Conservation (phyloP, 2,797 vertebrate genomes). For the Echiichthys vipera region DNA sequence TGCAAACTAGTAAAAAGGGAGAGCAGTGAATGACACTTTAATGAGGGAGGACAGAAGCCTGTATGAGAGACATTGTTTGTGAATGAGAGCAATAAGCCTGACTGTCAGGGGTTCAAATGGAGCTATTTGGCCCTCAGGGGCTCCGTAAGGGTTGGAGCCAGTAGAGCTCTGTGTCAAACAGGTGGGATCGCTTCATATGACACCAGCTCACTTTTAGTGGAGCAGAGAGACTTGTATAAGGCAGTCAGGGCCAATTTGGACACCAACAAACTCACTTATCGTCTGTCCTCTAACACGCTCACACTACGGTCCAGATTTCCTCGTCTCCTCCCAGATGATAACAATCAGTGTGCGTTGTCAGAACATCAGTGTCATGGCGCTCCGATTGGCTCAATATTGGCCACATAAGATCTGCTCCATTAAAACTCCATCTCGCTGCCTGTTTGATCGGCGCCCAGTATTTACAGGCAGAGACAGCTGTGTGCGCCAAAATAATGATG, state of each 20-base stretch:
- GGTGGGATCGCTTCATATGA: conserved; percentile 22
- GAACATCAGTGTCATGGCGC: conserved; percentile 22
- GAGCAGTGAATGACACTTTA: background rate
- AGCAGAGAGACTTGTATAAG: conserved; percentile 1
- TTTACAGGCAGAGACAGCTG: conserved; percentile 45
- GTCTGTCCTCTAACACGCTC: background rate
- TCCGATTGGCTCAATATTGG: conserved; percentile 43
- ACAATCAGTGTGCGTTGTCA: conserved; percentile 5
- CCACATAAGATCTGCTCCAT: conserved; percentile 50
- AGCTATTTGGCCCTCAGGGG: conserved; percentile 10
- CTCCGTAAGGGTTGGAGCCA: background rate
- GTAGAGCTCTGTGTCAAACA: conserved; percentile 4
- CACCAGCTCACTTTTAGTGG: background rate
- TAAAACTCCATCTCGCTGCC: conserved; percentile 31
- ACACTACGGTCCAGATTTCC: background rate
- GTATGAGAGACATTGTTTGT: background rate
- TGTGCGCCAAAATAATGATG: conserved; percentile 16
- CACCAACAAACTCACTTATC: background rate
- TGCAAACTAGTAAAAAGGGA: background rate
- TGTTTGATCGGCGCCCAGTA: conserved; percentile 35
- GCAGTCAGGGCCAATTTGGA: background rate
- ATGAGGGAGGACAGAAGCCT: background rate
- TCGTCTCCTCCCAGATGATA: conserved; percentile 22
- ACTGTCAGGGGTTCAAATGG: background rate
- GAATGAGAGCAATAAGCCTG: background rate